Base-by-base conservation (phyloP, 2,797 vertebrate genomes). In the Bradypodion pumilum region DNA sequence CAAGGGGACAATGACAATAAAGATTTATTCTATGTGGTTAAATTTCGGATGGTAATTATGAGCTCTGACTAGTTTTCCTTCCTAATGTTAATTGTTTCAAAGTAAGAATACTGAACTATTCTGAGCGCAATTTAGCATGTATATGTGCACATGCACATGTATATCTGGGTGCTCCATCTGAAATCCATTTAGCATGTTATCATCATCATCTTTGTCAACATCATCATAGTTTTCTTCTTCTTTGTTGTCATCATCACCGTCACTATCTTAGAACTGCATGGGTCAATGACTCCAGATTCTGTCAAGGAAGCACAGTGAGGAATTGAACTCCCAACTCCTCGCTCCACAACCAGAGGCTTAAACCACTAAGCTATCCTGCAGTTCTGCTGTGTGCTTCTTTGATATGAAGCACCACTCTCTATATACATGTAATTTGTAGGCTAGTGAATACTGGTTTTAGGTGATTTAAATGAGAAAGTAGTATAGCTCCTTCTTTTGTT, bases 391-490 rank as follows among this genome's bases (percentile, higher is more conserved):
- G 42, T 70, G 25, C 59, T 60, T 44, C 5, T 56, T 84, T 44
- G 59, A 10, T 82, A 40, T 69, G 85, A 89, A 81, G 76, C 69
- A 82, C 42, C 52, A 77, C 63, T 78, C 78, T 2, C 1, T 23
- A 1, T 8, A 19, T 62, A 81, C 2, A 23, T 85, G 72, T 62
- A 65, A 89, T 5, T 68, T 88, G 62, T 63, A 89, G 73, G 49
- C 68, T 85, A 65, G 35, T 91, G 27, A 92, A 86, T 40, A 88
- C 63, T 66, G 84, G 0, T 59, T 85, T 88, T 72, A 88, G 77
- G 70, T 91, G 89, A 91, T 16, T 84, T 86, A 88, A 91, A 86
- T 86, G 74, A 89, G 44, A 82, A 89, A 84, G 62, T 73, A 49
- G 88, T 79, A 80, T 72, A 85, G 83, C 80, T 90, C 78, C 76